Base-by-base conservation (phyloP, 2,888 invertebrate genomes). In the Cheilosia grossa region DNA sequence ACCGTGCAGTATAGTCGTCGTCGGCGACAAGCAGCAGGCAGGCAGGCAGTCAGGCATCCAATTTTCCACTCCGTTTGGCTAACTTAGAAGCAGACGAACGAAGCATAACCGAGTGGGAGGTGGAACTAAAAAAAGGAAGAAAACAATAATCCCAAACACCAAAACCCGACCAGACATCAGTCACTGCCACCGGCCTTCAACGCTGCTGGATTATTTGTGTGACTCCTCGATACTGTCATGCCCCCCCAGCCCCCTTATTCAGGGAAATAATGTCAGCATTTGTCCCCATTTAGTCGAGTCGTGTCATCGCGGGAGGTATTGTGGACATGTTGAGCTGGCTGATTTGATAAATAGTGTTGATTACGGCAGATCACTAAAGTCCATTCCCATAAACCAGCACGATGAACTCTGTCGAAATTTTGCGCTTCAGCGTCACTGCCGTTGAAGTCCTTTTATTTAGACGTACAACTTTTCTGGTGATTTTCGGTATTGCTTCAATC, bases 21-120 rank as follows among this genome's bases (percentile, higher is more conserved):
- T 27, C 49, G 24, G 21, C 21, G 21, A 10, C 2, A 2, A 2
- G 10, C 33, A 9, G 33, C 9, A 9, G 33, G 10, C 37, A 63
- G 13, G 24, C n/a, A 30, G 37, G 58, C 59, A 82, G 82, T 73
- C 73, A 79, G 74, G 69, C 79, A 83, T 83, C 69, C 74, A 83
- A 83, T 80, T 83, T 83, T 83, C 79, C 80, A 75, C 80, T 70
- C 69, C 64, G 69, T 58, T 75, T 58, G 33, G 64, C 58, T 70
- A 53, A 66, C 83, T 74, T 83, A 53, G 69, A 69, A 75, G 44
- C 49, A 66, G 33, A 37, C 37, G 47, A 81, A 44, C 67, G 59
- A 56, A 13, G 9, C 21, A 37, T 21, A 24, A 10, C 13, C n/a
- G 37, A 51, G 49, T n/a, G 10, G 37, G 30, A 30, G n/a, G 51